phyloP scores from a whole-genome alignment of 2,113 vertebrate genomes.

The Muntiacus muntjak region DNA sequence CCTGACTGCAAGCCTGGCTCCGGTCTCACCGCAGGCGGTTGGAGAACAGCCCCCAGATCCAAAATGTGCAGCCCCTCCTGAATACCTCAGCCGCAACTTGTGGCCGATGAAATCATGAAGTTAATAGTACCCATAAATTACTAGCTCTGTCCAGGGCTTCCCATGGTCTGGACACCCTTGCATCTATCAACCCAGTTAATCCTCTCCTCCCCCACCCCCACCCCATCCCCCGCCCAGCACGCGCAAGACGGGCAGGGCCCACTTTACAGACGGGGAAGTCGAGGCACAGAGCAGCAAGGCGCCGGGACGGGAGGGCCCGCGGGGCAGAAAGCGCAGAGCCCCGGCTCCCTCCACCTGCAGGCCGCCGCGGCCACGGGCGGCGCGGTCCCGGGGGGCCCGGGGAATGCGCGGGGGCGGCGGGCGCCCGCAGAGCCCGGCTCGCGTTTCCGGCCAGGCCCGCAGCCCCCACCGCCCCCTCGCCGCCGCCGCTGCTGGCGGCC shows the following conservation, averaged over 20 bases:
- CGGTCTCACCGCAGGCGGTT: not conserved
- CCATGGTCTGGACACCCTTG: not conserved
- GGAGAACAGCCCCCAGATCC: not conserved
- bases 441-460: constrained; percentile 40
- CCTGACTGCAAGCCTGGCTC: not conserved
- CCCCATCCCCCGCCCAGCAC: not conserved
- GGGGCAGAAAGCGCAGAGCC: not conserved
- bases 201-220: not conserved
- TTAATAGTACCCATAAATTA: not conserved
- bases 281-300: not conserved
- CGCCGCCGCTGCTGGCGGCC: constrained; percentile 38
- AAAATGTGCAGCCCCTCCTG: not conserved
- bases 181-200: not conserved
- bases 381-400: not conserved
- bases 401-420: not conserved
- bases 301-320: not conserved
- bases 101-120: not conserved
- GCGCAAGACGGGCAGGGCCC: not conserved
- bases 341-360: not conserved
- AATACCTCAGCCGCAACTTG: not conserved
- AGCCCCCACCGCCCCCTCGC: not conserved
- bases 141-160: not conserved
- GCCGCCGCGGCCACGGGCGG: not conserved
- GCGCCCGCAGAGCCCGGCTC: not conserved
- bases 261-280: not conserved